These are phyloP conservation scores for Melipona quadrifasciata DNA, from an alignment of 1,140 invertebrate species.

Conservation along the genomic window DNA sequence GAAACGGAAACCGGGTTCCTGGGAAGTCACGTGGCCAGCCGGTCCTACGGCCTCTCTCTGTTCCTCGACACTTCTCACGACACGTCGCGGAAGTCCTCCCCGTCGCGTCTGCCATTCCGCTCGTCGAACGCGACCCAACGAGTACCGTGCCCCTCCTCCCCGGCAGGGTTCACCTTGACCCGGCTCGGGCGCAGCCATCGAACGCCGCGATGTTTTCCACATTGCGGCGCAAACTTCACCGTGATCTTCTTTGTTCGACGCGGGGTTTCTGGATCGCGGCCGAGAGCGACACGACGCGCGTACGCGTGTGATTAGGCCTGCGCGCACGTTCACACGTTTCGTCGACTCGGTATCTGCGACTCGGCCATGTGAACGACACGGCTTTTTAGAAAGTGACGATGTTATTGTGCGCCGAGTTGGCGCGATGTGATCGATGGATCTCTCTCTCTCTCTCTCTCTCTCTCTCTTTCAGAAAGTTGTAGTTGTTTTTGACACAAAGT, in stretches of 20 bases:
- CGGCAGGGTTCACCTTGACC: conserved; percentile 60
- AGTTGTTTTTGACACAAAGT: background rate
- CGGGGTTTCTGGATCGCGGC: conserved; percentile 24
- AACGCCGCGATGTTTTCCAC: conserved; percentile 12
- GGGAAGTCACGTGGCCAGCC: conserved; percentile 53
- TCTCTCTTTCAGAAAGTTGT: too few species aligned
- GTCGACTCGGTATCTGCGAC: background rate
- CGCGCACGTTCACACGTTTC: conserved; percentile 40
- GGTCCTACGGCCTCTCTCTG: conserved; percentile 57
- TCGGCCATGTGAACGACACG: conserved; percentile 8
- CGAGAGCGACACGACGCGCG: background rate
- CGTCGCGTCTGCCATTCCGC: conserved; percentile 10
- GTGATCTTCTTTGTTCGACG: conserved; percentile 12
- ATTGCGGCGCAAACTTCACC: conserved; percentile 9
- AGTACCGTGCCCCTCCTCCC: background rate
- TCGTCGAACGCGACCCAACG: background rate
- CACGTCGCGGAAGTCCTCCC: conserved; percentile 39
- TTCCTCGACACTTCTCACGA: conserved; percentile 67
- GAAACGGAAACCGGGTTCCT: conserved; percentile 53
- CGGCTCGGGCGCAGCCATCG: conserved; percentile 33
- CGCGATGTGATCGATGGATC: background rate
- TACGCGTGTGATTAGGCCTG: conserved; percentile 35
- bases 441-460: too few species aligned
- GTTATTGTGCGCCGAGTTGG: background rate
- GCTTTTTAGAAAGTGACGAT: conserved; percentile 24